These are phyloP conservation scores for Amblyopsis rosae DNA, from an alignment of 2,113 vertebrate species.

Conservation along the genomic window DNA sequence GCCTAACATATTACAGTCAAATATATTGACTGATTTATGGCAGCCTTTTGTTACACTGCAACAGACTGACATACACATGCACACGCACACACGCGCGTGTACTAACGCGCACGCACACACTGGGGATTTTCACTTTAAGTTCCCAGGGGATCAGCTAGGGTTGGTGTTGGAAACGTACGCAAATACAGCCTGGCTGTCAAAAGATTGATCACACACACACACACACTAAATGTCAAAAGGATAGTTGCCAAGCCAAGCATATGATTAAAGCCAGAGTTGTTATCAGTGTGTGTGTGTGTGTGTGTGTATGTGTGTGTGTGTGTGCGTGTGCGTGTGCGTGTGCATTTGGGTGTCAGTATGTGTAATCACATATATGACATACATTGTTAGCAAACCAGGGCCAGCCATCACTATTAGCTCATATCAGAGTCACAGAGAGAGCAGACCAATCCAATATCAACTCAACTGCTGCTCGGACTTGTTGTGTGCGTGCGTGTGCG, in stretches of 20 bases:
- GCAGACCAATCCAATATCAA: constrained; percentile 37
- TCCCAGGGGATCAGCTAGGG: constrained; percentile 20
- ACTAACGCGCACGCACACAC: neutral
- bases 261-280: constrained; percentile 36
- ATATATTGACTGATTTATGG: neutral
- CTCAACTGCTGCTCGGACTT: neutral
- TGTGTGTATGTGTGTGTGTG: neutral
- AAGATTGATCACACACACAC: constrained; percentile 17
- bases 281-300: constrained; percentile 11
- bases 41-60: neutral
- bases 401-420: constrained; percentile 34
- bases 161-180: constrained; percentile 42
- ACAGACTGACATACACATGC: constrained; percentile 1
- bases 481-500: no score
- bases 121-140: neutral
- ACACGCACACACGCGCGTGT: neutral
- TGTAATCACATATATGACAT: neutral
- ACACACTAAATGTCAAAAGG: neutral
- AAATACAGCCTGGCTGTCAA: constrained; percentile 53
- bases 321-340: neutral
- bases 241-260: constrained; percentile 8
- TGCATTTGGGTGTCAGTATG: neutral
- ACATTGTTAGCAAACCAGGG: constrained; percentile 19
- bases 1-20: neutral
- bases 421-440: constrained; percentile 37